Evolutionary conservation across 2,888 invertebrate species (phyloP).

Genomic region (Zele albiditarsus): DNA sequence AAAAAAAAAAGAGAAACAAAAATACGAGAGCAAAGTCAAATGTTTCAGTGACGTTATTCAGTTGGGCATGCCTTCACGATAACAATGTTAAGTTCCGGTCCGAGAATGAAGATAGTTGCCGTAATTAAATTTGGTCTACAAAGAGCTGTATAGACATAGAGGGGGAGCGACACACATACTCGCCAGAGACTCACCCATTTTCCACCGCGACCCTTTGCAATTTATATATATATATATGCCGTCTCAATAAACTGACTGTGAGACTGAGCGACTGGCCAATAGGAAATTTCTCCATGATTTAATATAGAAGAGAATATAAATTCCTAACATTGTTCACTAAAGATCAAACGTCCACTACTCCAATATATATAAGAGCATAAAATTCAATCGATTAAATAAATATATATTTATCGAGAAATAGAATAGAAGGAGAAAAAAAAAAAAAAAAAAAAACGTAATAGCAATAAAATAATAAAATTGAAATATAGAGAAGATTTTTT

Average conservation of each 20-base stretch:
- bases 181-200: slow-evolving; percentile 32
- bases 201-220: slow-evolving; percentile 24
- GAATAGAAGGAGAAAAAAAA: neutral
- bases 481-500: neutral
- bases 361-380: slow-evolving; percentile 4
- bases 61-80: slow-evolving; percentile 66
- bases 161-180: neutral
- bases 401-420: neutral
- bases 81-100: slow-evolving; percentile 62
- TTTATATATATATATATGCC: slow-evolving; percentile 1
- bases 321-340: slow-evolving; percentile 26
- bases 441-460: neutral
- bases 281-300: slow-evolving; percentile 50
- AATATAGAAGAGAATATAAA: slow-evolving; percentile 40
- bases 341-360: slow-evolving; percentile 34
- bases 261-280: slow-evolving; percentile 56
- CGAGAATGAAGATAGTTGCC: slow-evolving; percentile 59
- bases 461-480: neutral
- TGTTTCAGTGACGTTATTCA: slow-evolving; percentile 58
- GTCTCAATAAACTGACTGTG: slow-evolving; percentile 59
- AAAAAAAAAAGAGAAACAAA: slow-evolving; percentile 30
- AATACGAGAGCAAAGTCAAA: slow-evolving; percentile 35
- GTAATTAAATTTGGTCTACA: slow-evolving; percentile 69
- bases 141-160: slow-evolving; percentile 59
- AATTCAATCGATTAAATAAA: slow-evolving; percentile 2